Evolutionary conservation across 1,140 invertebrate species (phyloP).

Genomic region (Procambarus clarkii): DNA sequence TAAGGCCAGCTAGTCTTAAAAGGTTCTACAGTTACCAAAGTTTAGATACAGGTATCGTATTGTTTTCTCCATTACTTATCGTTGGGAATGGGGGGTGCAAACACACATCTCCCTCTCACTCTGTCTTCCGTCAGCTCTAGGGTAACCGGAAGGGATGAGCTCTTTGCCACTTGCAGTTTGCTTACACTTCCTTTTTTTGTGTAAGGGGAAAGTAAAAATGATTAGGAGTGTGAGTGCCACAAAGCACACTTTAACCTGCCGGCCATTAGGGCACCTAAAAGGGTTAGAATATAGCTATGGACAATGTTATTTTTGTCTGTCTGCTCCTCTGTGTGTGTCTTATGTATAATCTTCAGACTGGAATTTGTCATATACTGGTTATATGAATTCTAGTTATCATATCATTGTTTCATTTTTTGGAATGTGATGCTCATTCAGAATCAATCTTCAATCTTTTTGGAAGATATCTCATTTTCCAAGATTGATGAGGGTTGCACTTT

Average conservation of each 20-base stretch:
- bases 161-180: neutral
- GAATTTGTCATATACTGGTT: too few species aligned
- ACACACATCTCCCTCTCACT: neutral
- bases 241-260: neutral
- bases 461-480: too few species aligned
- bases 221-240: neutral
- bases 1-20: slow-evolving; percentile 4
- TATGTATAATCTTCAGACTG: too few species aligned
- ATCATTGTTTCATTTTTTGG: too few species aligned
- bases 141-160: neutral
- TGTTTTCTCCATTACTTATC: neutral
- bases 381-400: too few species aligned
- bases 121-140: slow-evolving; percentile 1
- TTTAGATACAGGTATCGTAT: neutral
- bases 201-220: too few species aligned
- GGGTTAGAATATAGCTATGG: neutral
- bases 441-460: too few species aligned
- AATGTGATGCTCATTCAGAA: too few species aligned
- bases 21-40: neutral
- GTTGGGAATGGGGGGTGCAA: neutral
- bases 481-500: too few species aligned
- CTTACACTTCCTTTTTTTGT: neutral
- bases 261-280: neutral
- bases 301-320: neutral
- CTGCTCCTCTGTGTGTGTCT: neutral